Conservation (phyloP, 2,113 vertebrate species). For the Oncorhynchus kisutch region DNA sequence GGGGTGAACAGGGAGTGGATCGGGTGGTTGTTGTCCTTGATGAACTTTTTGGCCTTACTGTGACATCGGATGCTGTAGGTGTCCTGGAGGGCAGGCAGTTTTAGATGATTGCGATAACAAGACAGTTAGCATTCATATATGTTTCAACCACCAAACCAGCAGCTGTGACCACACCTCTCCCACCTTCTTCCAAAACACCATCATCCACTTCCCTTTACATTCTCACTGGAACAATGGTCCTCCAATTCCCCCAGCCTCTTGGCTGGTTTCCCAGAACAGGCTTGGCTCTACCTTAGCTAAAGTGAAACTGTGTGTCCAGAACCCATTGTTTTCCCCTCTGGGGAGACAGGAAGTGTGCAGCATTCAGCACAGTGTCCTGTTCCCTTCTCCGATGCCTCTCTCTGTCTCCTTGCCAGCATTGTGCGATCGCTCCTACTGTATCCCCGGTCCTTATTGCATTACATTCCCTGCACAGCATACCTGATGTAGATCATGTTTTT, state of each 20-base stretch:
- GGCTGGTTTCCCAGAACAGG: conserved; percentile 51
- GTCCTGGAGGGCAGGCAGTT: background rate
- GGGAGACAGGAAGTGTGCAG: conserved; percentile 53
- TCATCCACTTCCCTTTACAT: conserved; percentile 39
- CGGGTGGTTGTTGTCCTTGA: too few species aligned
- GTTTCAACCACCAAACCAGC: conserved; percentile 10
- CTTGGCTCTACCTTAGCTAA: conserved; percentile 19
- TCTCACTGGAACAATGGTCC: conserved; percentile 56
- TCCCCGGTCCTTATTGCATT: background rate
- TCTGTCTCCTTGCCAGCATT: conserved; percentile 33
- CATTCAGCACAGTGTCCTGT: conserved; percentile 26
- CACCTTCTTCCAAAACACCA: conserved; percentile 24
- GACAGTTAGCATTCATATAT: too few species aligned
- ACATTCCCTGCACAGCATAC: background rate
- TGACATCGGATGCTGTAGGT: too few species aligned
- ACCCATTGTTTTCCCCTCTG: conserved; percentile 44
- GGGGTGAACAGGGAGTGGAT: too few species aligned
- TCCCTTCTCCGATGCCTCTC: conserved; percentile 14
- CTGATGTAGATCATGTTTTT: background rate
- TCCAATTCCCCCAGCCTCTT: conserved; percentile 32
- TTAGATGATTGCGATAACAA: too few species aligned
- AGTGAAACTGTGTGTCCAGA: conserved; percentile 35
- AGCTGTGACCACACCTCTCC: conserved; percentile 24
- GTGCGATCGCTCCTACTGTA: conserved; percentile 24
- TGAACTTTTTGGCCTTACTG: too few species aligned